These are phyloP conservation scores for Pristionchus arcanus DNA, from an alignment of 2,888 invertebrate genomes.

Conservation along the genomic window DNA sequence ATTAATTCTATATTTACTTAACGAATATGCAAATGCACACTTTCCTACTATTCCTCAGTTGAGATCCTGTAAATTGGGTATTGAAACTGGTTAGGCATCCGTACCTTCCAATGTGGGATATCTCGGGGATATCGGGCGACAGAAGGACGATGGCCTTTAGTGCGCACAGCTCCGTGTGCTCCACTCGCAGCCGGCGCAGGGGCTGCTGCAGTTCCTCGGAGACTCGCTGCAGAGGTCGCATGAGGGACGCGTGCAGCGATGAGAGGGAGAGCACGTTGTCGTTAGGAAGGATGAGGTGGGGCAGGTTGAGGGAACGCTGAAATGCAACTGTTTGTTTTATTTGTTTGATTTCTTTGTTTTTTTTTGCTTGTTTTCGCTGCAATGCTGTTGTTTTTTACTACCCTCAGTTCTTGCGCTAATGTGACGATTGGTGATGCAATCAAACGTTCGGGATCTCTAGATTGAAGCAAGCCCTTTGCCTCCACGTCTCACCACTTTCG, in stretches of 20 bases:
- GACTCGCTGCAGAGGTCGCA: conserved; percentile 63
- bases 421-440: neutral
- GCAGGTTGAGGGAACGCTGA: conserved; percentile 72
- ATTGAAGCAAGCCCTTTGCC: neutral
- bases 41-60: no score
- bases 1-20: neutral
- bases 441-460: no score
- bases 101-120: conserved; percentile 60
- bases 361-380: no score
- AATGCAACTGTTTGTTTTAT: conserved; percentile 45
- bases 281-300: conserved; percentile 75
- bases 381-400: no score
- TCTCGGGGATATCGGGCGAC: conserved; percentile 72
- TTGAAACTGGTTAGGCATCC: neutral
- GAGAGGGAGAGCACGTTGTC: conserved; percentile 71
- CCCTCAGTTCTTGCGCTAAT: no score
- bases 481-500: neutral
- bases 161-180: conserved; percentile 74
- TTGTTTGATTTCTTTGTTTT: neutral
- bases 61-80: no score
- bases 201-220: conserved; percentile 76
- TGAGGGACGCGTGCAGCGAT: conserved; percentile 58
- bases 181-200: conserved; percentile 69
- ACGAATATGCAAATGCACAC: no score
- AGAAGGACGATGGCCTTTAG: conserved; percentile 76